Conservation (phyloP, 1,140 invertebrate species). For the Hydropsyche tenuis region DNA sequence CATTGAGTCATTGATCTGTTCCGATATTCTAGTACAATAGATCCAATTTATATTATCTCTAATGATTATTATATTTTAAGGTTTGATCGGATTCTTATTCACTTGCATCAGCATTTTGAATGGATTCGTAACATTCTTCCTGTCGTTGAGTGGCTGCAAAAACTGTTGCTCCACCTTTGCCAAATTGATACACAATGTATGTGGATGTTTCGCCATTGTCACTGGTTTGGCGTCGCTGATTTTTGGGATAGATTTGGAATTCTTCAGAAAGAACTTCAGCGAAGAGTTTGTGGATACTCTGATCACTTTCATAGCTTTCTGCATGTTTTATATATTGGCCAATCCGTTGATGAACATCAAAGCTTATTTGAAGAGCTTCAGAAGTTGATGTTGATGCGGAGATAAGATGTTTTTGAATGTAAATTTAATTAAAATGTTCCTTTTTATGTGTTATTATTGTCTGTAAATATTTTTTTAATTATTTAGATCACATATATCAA, state of each 20-base stretch:
- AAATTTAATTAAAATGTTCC: too few relatives aligned
- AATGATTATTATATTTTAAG: too few relatives aligned
- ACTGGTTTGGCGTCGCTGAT: conserved; percentile 36
- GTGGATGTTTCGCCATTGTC: conserved; percentile 29
- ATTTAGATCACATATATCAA: too few relatives aligned
- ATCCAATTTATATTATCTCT: too few relatives aligned
- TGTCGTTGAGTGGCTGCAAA: background rate
- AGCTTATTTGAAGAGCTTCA: conserved; percentile 11
- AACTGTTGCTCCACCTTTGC: background rate
- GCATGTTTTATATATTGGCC: conserved; percentile 30
- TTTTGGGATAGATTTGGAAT: conserved; percentile 26
- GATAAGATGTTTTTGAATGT: too few relatives aligned
- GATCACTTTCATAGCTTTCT: conserved; percentile 26
- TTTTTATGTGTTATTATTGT: too few relatives aligned
- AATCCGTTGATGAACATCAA: conserved; percentile 26
- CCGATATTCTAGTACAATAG: too few relatives aligned
- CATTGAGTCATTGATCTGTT: too few relatives aligned
- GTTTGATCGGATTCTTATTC: conserved; percentile 36
- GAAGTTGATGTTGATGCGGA: background rate
- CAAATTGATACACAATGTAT: conserved; percentile 24
- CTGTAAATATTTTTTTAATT: too few relatives aligned
- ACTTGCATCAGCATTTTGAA: conserved; percentile 33
- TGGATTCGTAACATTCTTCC: conserved; percentile 36
- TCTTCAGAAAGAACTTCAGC: background rate
- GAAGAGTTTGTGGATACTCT: conserved; percentile 4